A percentile compares a stretch with the other conserved stretches of the same genome.
Conservation (phyloP, 2,797 vertebrate genomes). For the Morus bassanus region DNA sequence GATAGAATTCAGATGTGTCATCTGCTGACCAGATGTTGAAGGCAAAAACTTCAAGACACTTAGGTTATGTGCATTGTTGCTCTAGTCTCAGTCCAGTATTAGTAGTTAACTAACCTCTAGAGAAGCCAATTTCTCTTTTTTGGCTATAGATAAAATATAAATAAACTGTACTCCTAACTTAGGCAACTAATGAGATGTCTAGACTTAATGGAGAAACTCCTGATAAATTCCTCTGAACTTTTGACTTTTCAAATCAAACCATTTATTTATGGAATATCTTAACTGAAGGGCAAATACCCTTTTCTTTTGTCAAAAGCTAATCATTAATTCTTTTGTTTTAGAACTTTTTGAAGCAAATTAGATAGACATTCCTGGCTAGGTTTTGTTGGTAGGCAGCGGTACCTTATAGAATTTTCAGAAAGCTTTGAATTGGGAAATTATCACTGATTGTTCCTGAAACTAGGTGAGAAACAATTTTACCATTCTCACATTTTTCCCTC, state of each 20-base stretch:
- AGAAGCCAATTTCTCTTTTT: background rate
- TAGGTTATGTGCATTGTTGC: background rate
- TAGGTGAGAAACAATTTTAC: background rate
- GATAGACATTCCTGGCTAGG: background rate
- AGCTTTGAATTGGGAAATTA: background rate
- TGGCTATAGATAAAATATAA: background rate
- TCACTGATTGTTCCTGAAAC: background rate
- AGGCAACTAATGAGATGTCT: background rate
- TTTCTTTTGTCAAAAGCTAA: background rate
- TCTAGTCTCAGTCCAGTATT: background rate
- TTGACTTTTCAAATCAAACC: background rate
- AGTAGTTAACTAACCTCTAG: background rate
- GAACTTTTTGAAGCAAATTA: background rate
- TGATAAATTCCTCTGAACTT: background rate
- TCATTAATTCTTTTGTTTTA: background rate
- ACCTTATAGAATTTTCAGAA: background rate
- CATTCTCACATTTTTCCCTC: background rate
- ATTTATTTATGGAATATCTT: background rate
- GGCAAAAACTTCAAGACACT: background rate
- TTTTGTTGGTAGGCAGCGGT: background rate
- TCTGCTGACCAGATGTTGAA: background rate
- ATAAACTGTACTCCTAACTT: background rate
- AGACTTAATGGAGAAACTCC: background rate
- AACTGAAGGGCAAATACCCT: background rate
- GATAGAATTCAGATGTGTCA: background rate